Percentiles rank a stretch among this genome's conserved stretches.
These are phyloP conservation scores for Lontra canadensis DNA, from an alignment of 2,113 vertebrate species.

Conservation along the genomic window DNA sequence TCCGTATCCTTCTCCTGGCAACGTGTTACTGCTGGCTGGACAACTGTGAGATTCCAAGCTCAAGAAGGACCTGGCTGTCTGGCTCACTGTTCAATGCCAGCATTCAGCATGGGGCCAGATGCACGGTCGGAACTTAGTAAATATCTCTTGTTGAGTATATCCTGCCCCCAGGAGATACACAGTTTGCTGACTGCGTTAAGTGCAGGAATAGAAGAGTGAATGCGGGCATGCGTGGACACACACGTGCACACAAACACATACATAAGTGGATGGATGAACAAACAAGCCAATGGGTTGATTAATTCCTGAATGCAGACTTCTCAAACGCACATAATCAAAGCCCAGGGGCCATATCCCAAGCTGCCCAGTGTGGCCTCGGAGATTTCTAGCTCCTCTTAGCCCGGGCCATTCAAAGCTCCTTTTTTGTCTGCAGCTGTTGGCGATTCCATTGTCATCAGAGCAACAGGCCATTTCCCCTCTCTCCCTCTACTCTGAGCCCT, in stretches of 20 bases:
- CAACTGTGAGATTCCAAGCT: background rate
- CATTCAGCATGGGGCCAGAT: background rate
- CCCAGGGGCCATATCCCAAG: background rate
- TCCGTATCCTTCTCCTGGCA: background rate
- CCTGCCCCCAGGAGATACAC: background rate
- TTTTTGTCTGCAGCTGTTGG: background rate
- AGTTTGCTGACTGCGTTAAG: background rate
- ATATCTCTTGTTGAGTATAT: background rate
- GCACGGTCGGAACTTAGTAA: background rate
- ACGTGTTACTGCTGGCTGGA: background rate
- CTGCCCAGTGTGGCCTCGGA: background rate
- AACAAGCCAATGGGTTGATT: background rate
- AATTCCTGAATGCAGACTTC: background rate
- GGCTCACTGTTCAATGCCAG: background rate
- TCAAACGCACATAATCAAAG: background rate
- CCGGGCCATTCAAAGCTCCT: slow-evolving; percentile 33
- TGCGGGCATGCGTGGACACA: background rate
- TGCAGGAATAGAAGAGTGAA: background rate
- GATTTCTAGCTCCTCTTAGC: background rate
- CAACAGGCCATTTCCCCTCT: background rate
- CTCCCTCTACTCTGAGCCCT: background rate
- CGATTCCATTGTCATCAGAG: background rate
- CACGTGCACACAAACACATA: background rate
- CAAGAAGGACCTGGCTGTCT: background rate
- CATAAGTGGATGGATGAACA: background rate